Evolutionary conservation across 2,888 invertebrate species (phyloP), one percentile per base, ranked within the genome.

Genomic region (Perizoma flavofasciatum): DNA sequence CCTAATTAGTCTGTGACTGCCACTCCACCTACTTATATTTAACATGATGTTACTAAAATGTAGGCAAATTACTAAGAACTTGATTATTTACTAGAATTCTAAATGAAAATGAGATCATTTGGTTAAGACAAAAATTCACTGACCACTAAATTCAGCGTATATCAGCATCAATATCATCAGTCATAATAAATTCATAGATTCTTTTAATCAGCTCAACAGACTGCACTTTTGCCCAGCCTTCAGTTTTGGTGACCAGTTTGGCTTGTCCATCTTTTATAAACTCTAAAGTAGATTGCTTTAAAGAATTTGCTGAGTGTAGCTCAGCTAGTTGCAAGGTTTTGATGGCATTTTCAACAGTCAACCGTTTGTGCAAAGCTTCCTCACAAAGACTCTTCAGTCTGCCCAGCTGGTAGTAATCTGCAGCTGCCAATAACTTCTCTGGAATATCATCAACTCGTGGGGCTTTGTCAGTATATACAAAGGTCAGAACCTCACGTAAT

Each of bases 211-310:
- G 72, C 52, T 88, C 84, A 11, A 90, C 86, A 33, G 89, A 89
- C 55, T 90, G 84, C 0, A 91, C 79, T 51, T 81, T 83, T 2
- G 79, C 74, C 92, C 92, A 92, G 0, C 89, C 89, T 8, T 87
- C 84, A 39, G 91, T 91, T 65, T 88, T 88, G 3, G 88, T 88
- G 5, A 92, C 89, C 9, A 88, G 72, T 55, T 81, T 83, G 1
- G 88, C 88, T 71, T 90, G 88, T 4, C 91, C 92, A 72, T 91
- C 91, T 68, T 89, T 89, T 7, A 92, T 89, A 49, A 89, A 92
- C 62, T 91, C 91, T 10, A 91, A 71, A 0, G 89, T 88, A 9
- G 83, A 72, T 56, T 83, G 81, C 59, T 85, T 88, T 7, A 92
- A 72, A 4, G 77, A 73, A 59, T 79, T 81, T 1, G 92, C 91